Evolutionary conservation across 2,113 vertebrate genomes (phyloP).

Genomic region (Sminthopsis crassicaudata): DNA sequence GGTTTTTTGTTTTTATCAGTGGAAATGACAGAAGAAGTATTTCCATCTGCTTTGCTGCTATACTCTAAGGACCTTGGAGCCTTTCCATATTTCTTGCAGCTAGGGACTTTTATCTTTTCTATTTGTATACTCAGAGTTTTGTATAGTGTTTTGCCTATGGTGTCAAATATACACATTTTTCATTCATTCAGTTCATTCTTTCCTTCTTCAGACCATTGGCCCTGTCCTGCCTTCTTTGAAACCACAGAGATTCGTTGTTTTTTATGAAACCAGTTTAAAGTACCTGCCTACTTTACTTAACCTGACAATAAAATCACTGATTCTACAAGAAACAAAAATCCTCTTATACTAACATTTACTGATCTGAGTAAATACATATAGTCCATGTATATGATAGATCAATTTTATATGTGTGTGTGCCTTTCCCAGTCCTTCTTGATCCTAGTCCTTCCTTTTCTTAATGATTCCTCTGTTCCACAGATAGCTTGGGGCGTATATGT

Average conservation of each 20-base stretch:
- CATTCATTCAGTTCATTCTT: neutral
- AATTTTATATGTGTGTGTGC: too few species aligned
- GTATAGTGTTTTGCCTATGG: neutral
- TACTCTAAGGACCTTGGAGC: neutral
- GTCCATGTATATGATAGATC: too few species aligned
- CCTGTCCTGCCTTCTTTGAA: neutral
- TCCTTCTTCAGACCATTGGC: neutral
- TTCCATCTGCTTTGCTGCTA: neutral
- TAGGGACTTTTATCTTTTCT: neutral
- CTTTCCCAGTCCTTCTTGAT: neutral
- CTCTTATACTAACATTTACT: neutral
- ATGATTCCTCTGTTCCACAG: neutral
- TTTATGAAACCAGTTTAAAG: neutral
- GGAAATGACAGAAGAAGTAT: neutral
- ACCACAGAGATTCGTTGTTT: neutral
- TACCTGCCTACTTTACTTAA: neutral
- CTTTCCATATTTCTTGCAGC: neutral
- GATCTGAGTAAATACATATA: neutral
- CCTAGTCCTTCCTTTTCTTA: neutral
- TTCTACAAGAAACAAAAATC: neutral
- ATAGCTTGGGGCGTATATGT: neutral
- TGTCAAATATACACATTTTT: neutral
- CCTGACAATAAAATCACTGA: neutral
- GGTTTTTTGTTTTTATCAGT: neutral
- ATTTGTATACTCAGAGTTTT: neutral